phyloP scores from a whole-genome alignment of 2,113 vertebrate species.

The Lethenteron reissneri region DNA sequence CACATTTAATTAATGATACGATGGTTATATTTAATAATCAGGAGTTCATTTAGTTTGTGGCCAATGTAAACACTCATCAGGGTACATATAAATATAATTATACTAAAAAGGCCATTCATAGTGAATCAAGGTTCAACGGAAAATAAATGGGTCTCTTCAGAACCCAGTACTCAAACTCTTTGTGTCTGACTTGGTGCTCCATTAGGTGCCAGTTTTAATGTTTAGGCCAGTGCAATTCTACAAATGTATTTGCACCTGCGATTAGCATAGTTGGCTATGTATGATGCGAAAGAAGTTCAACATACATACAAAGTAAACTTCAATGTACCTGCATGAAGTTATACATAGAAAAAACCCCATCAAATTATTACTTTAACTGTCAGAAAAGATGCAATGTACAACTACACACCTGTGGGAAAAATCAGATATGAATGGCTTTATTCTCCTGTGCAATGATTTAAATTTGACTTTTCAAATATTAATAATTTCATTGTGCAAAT shows the following conservation, averaged over 20 bases:
- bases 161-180: conserved; percentile 30
- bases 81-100: neutral
- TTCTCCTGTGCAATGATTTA: no score
- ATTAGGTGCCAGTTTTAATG: conserved; percentile 36
- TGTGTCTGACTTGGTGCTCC: conserved; percentile 14
- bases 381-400: no score
- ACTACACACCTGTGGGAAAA: no score
- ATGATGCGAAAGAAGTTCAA: no score
- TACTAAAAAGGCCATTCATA: neutral
- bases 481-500: no score
- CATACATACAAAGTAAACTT: conserved; percentile 26
- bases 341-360: no score
- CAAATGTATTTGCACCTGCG: conserved; percentile 34
- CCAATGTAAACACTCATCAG: neutral
- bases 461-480: no score
- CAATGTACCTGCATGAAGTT: conserved; percentile 23
- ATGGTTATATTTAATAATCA: no score
- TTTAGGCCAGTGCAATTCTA: conserved; percentile 31
- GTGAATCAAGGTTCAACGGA: conserved; percentile 6
- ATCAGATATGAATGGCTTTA: no score
- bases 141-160: conserved; percentile 41
- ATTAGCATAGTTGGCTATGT: conserved; percentile 12
- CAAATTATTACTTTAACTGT: no score
- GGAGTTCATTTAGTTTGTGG: neutral
- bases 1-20: no score